phyloP scores from a whole-genome alignment of 1,140 invertebrate species.

The Chironomus striatipennis region DNA sequence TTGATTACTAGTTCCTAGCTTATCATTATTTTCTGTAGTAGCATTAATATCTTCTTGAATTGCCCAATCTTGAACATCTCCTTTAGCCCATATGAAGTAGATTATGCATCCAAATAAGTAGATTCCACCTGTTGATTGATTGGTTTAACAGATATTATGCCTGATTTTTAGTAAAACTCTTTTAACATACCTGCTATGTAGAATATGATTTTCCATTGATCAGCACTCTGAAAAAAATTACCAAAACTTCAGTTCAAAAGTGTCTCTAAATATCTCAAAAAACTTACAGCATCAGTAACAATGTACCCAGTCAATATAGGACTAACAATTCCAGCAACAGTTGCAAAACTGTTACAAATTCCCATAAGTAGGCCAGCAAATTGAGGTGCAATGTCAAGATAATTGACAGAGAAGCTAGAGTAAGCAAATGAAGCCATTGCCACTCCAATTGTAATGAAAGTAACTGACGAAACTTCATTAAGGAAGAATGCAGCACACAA shows the following conservation, averaged over 20 bases:
- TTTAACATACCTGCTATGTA: constrained; percentile 51
- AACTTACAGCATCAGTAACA: constrained; percentile 56
- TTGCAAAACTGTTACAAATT: constrained; percentile 79
- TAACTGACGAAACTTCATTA: constrained; percentile 55
- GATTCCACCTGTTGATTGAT: constrained; percentile 45
- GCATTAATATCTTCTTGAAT: neutral
- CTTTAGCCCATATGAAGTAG: constrained; percentile 71
- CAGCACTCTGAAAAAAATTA: constrained; percentile 42
- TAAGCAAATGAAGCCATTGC: constrained; percentile 82
- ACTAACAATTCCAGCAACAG: constrained; percentile 77
- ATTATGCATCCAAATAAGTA: constrained; percentile 69
- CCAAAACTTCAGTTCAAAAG: neutral
- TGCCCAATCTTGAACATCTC: constrained; percentile 74
- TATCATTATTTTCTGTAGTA: neutral
- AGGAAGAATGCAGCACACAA: constrained; percentile 59
- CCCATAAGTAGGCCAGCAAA: constrained; percentile 79
- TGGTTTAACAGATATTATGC: neutral
- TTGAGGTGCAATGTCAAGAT: constrained; percentile 77
- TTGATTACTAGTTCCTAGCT: neutral
- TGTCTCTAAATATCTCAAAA: neutral
- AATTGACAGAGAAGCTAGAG: constrained; percentile 81
- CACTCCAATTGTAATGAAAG: constrained; percentile 73
- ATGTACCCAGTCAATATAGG: constrained; percentile 70
- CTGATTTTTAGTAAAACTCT: neutral
- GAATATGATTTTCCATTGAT: constrained; percentile 76